phyloP scores from a whole-genome alignment of 2,888 invertebrate species.

The Lasioglossum calceatum region DNA sequence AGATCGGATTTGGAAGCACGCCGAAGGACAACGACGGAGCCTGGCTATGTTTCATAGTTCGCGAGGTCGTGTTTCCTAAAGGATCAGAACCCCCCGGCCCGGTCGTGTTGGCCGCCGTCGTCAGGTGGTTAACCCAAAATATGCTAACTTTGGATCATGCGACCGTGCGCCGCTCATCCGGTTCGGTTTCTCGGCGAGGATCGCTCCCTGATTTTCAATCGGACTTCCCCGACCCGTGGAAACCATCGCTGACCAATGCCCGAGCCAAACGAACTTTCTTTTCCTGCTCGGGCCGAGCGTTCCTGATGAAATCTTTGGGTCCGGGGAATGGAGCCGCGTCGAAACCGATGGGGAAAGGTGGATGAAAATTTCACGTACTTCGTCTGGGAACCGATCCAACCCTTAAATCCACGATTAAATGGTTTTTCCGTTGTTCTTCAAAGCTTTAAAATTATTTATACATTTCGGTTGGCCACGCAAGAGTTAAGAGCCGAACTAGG shows the following conservation, averaged over 20 bases:
- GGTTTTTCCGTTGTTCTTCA: not conserved
- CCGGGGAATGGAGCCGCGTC: not conserved
- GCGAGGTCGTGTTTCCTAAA: conserved; percentile 1
- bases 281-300: not conserved
- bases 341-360: not conserved
- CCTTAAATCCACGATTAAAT: not conserved
- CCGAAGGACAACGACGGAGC: not conserved
- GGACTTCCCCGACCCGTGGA: not conserved
- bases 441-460: not conserved
- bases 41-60: conserved; percentile 8
- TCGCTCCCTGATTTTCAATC: conserved; percentile 2
- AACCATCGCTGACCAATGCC: not conserved
- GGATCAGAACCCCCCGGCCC: conserved; percentile 25
- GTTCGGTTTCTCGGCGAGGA: conserved; percentile 35
- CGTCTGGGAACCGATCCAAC: not conserved
- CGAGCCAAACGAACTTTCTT: not conserved
- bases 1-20: not conserved
- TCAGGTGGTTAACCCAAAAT: conserved; percentile 69
- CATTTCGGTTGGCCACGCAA: too few species aligned
- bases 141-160: conserved; percentile 61
- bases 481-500: not conserved
- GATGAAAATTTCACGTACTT: not conserved
- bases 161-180: conserved; percentile 43
- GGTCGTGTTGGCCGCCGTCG: conserved; percentile 57
- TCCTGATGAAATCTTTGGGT: not conserved